These are phyloP conservation scores for Neoaliturus tenellus DNA, from an alignment of 2,888 invertebrate species.

Conservation along the genomic window DNA sequence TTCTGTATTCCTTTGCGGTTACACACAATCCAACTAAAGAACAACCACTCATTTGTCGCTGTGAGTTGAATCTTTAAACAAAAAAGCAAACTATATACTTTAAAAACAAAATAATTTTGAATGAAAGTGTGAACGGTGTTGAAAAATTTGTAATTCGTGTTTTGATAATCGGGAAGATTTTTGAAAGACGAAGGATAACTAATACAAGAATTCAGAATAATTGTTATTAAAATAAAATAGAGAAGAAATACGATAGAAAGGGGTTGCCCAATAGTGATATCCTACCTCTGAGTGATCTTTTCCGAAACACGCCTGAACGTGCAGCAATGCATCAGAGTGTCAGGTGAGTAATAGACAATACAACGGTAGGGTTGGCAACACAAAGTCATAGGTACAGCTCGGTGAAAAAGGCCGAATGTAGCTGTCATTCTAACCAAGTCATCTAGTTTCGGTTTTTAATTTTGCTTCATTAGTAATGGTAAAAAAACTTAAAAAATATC, in stretches of 20 bases:
- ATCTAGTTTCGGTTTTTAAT: too few relatives aligned
- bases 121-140: not conserved
- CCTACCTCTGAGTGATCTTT: conserved; percentile 98
- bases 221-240: conserved; percentile 56
- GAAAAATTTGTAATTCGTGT: conserved; percentile 1
- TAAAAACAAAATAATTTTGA: not conserved
- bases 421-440: too few relatives aligned
- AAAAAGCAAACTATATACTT: not conserved
- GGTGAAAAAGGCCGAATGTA: too few relatives aligned
- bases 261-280: conserved; percentile 64
- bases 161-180: not conserved
- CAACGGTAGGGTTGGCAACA: conserved; percentile 55
- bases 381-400: not conserved
- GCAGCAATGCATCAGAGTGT: conserved; percentile 69
- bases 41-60: not conserved
- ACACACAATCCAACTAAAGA: conserved; percentile 25
- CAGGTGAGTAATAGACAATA: conserved; percentile 58
- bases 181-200: conserved; percentile 26
- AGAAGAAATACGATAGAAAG: conserved; percentile 64
- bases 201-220: conserved; percentile 47
- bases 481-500: too few relatives aligned
- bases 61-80: conserved; percentile 15
- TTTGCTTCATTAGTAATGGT: too few relatives aligned
- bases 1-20: too few relatives aligned
- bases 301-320: conserved; percentile 92